Base-by-base conservation (phyloP, 2,797 vertebrate genomes). In the Enteromius paludinosus region DNA sequence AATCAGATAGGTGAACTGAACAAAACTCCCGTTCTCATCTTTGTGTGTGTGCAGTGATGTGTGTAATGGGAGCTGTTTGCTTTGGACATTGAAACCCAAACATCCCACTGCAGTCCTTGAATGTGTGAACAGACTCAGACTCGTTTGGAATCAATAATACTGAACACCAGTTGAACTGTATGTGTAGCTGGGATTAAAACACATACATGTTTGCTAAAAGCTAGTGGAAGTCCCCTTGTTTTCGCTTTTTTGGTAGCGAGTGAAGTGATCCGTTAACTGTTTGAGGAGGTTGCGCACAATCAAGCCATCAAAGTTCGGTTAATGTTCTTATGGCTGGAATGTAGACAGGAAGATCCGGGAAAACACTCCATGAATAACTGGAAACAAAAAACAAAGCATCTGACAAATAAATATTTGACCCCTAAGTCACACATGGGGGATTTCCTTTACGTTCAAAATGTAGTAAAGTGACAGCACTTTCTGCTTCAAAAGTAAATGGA, bases 11-110 rank as follows among this genome's bases (percentile, higher is more conserved):
- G 15, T 18, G 12, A 76, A 20, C 17, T 47, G 41, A 64, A 14
- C 25, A 35, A 66, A 33, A 9, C 77, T 38, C 18, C 18, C 2
- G 43, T 10, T 35, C 76, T 65, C 76, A 25, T 52, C 28, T 54
- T 23, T 69, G 47, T 79, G 45, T 41, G 68, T 65, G 79, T 54
- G 70, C 18, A 33, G 59, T 41, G 70, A n/a, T 74, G 43, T 74
- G 62, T 64, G 62, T 45, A 49, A 62, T 71, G 70, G 68, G 17
- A 59, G 20, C 11, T 74, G 73, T 78, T 73, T 68, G 78, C 62
- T 80, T 68, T 80, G 62, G 35, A 68, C 35, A 52, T 75, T 41
- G 59, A 84, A 68, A 79, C 20, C 76, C 83, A 68, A 82, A 82
- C 61, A 75, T 54, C 12, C 33, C 45, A 66, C 43, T 49, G 35